Evolutionary conservation across 2,888 invertebrate genomes (phyloP).

Genomic region (Boloria selene): DNA sequence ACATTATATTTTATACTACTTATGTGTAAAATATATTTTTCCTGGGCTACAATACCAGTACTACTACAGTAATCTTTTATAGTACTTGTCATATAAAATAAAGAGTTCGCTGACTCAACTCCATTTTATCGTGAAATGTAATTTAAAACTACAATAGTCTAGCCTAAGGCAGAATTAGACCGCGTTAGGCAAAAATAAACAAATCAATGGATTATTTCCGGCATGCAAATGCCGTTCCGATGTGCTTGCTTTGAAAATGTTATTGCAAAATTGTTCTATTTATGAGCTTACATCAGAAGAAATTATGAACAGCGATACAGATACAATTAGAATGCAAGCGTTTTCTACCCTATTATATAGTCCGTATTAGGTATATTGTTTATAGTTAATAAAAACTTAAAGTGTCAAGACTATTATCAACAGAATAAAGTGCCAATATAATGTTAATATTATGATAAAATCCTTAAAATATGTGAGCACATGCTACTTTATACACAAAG

Average conservation of each 20-base stretch:
- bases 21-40: neutral
- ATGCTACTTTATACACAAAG: too few species aligned
- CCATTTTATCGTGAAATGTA: slow-evolving; percentile 1
- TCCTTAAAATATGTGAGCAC: too few species aligned
- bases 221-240: slow-evolving; percentile 26
- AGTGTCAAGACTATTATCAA: too few species aligned
- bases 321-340: neutral
- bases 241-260: slow-evolving; percentile 27
- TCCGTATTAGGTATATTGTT: too few species aligned
- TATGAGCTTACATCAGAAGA: slow-evolving; percentile 10
- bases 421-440: too few species aligned
- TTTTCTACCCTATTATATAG: neutral
- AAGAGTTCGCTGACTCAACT: neutral
- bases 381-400: too few species aligned
- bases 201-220: slow-evolving; percentile 34
- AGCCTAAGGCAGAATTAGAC: slow-evolving; percentile 14
- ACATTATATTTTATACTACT: too few species aligned
- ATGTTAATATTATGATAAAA: too few species aligned
- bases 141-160: slow-evolving; percentile 11
- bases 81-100: neutral
- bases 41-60: too few species aligned
- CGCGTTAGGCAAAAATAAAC: slow-evolving; percentile 26
- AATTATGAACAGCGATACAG: slow-evolving; percentile 4
- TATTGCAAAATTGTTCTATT: slow-evolving; percentile 26
- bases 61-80: neutral